phyloP scores from a whole-genome alignment of 1,140 invertebrate species.

The Hetaerina americana region DNA sequence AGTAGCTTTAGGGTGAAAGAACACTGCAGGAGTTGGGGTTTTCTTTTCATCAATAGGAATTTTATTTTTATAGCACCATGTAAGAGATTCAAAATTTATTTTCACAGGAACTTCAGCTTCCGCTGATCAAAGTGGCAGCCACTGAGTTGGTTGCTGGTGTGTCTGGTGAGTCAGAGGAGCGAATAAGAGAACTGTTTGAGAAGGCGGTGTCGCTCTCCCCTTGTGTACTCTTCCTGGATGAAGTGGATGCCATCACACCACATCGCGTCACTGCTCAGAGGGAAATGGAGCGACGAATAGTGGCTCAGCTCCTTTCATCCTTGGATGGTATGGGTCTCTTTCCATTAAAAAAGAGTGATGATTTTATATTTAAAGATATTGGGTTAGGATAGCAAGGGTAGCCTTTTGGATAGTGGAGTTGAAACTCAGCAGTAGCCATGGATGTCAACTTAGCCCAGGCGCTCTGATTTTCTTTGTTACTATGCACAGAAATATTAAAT shows the following conservation, averaged over 20 bases:
- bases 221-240: constrained; percentile 86
- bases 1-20: too few relatives aligned
- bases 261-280: constrained; percentile 76
- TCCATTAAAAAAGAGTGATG: too few relatives aligned
- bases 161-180: constrained; percentile 89
- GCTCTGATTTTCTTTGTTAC: too few relatives aligned
- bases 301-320: constrained; percentile 78
- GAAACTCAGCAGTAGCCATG: too few relatives aligned
- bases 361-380: too few relatives aligned
- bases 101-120: constrained; percentile 43
- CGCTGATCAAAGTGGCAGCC: constrained; percentile 72
- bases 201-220: constrained; percentile 59
- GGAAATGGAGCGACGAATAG: constrained; percentile 91
- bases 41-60: constrained; percentile 4
- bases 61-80: neutral
- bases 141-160: constrained; percentile 89
- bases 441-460: too few relatives aligned
- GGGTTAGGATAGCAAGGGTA: too few relatives aligned
- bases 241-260: constrained; percentile 81
- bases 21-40: too few relatives aligned
- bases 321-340: constrained; percentile 69
- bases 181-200: constrained; percentile 82
- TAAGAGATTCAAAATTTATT: neutral
- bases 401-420: too few relatives aligned
- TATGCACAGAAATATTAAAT: too few relatives aligned